Percentiles rank a stretch among this genome's conserved stretches.
Evolutionary conservation across 1,140 invertebrate species (phyloP).

Genomic region (Aplysia californica): DNA sequence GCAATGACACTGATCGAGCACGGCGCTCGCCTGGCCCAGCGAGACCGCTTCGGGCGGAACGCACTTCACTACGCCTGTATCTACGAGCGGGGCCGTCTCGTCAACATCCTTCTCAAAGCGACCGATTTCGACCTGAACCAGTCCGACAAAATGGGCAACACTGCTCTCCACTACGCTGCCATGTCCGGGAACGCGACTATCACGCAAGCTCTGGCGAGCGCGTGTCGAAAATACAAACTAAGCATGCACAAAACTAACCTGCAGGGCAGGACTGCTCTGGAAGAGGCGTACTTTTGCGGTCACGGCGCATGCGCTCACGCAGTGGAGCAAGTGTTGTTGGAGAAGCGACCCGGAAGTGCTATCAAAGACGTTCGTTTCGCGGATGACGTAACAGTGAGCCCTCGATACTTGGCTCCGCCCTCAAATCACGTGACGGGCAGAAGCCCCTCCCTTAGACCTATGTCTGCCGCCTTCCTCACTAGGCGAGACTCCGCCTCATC

Average conservation of each 20-base stretch:
- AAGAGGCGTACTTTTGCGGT: slow-evolving; percentile 36
- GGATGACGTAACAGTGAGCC: neutral
- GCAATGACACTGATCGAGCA: slow-evolving; percentile 56
- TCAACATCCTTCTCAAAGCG: slow-evolving; percentile 50
- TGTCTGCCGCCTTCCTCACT: neutral
- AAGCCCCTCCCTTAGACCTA: neutral
- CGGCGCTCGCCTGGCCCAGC: slow-evolving; percentile 44
- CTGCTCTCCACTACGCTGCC: slow-evolving; percentile 60
- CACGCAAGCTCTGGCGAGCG: slow-evolving; percentile 39
- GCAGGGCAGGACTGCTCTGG: slow-evolving; percentile 41
- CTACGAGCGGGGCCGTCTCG: slow-evolving; percentile 46
- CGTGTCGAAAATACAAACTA: slow-evolving; percentile 36
- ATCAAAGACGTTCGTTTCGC: slow-evolving; percentile 10
- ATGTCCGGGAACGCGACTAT: slow-evolving; percentile 45
- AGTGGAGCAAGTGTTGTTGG: neutral
- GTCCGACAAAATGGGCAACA: slow-evolving; percentile 54
- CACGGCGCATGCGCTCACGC: slow-evolving; percentile 26
- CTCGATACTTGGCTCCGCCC: neutral
- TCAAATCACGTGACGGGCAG: no score
- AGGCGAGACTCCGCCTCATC: neutral
- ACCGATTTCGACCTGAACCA: slow-evolving; percentile 57
- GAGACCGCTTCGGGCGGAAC: slow-evolving; percentile 54
- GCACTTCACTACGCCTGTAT: slow-evolving; percentile 61
- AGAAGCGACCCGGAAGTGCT: neutral
- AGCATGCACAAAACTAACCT: slow-evolving; percentile 43